Evolutionary conservation across 2,888 invertebrate genomes (phyloP).

Genomic region (Druceiella hillmani): DNA sequence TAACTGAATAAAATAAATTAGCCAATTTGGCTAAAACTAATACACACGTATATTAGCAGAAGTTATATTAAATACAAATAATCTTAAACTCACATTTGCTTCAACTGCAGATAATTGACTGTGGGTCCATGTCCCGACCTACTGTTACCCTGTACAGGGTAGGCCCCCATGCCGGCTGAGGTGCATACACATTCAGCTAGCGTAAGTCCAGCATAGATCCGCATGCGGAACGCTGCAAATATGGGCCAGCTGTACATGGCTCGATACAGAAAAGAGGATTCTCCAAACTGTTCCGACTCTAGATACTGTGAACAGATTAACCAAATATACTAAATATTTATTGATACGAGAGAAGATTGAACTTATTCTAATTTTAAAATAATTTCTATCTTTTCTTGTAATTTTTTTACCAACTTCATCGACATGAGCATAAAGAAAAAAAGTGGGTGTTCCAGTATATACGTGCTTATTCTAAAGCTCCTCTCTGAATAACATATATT

Average conservation of each 20-base stretch:
- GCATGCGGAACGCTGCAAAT: constrained; percentile 83
- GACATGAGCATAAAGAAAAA: too few species aligned
- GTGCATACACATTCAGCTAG: constrained; percentile 92
- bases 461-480: too few species aligned
- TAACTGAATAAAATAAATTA: too few species aligned
- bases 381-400: too few species aligned
- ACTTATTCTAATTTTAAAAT: too few species aligned
- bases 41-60: constrained; percentile 8
- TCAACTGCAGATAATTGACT: constrained; percentile 57
- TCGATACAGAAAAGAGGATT: constrained; percentile 68
- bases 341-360: too few species aligned
- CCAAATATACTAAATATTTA: too few species aligned
- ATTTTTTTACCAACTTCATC: too few species aligned
- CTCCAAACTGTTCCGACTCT: constrained; percentile 68
- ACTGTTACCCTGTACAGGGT: constrained; percentile 70
- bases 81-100: constrained; percentile 46
- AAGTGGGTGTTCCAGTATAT: too few species aligned
- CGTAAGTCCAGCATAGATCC: constrained; percentile 86
- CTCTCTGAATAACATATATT: too few species aligned
- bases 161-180: constrained; percentile 86
- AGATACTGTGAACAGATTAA: constrained; percentile 78
- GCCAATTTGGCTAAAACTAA: constrained; percentile 2
- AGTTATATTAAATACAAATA: background rate
- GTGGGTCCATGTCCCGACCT: constrained; percentile 82
- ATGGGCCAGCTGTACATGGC: constrained; percentile 81